Evolutionary conservation across 2,113 vertebrate species (phyloP).

Genomic region (Mohoua ochrocephala): DNA sequence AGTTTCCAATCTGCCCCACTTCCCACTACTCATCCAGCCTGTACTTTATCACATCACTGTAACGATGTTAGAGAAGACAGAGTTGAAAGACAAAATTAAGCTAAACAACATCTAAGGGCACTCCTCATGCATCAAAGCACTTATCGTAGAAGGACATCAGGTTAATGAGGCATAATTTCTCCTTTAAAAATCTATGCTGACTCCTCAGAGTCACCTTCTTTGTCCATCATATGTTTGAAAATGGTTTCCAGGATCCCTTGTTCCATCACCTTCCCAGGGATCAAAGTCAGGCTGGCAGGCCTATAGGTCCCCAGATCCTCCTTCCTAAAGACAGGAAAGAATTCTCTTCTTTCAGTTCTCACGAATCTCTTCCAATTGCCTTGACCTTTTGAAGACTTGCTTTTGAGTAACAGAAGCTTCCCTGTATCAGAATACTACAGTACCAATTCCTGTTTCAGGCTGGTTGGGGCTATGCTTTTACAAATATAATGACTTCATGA

Average conservation of each 20-base stretch:
- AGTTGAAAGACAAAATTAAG: background rate
- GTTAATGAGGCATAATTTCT: background rate
- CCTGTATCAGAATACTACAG: background rate
- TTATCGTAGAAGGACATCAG: background rate
- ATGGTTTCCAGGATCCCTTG: background rate
- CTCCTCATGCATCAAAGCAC: background rate
- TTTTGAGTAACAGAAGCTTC: background rate
- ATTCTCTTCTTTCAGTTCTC: background rate
- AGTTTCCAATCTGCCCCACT: background rate
- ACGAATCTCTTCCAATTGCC: background rate
- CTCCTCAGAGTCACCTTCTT: background rate
- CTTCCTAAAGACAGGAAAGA: background rate
- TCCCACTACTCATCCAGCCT: background rate
- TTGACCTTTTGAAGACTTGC: background rate
- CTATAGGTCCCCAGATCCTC: background rate
- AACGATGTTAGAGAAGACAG: background rate
- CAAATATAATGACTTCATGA: background rate
- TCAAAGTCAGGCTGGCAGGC: background rate
- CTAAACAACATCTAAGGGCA: background rate
- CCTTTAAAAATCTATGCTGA: background rate
- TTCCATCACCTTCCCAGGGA: background rate
- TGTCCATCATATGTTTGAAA: background rate
- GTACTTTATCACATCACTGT: background rate
- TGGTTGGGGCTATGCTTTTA: background rate
- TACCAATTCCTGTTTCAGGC: background rate